Evolutionary conservation across 2,113 vertebrate genomes (phyloP).

Genomic region (Carlito syrichta): DNA sequence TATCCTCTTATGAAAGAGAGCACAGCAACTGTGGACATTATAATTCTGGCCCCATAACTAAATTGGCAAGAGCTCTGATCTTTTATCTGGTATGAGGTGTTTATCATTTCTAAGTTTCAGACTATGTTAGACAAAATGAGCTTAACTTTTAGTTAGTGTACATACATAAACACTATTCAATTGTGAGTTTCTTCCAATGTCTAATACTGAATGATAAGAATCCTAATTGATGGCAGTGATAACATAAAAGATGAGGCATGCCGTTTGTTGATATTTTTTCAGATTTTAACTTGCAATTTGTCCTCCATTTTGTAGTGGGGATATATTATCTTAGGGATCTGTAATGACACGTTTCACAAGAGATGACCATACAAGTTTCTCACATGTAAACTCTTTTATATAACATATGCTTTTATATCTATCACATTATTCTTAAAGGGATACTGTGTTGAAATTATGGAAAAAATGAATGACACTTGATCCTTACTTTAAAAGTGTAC

Average conservation of each 20-base stretch:
- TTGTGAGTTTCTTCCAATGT: neutral
- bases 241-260: neutral
- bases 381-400: neutral
- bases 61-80: neutral
- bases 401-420: neutral
- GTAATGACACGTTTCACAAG: neutral
- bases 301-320: neutral
- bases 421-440: neutral
- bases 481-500: neutral
- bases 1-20: neutral
- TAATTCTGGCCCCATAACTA: neutral
- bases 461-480: neutral
- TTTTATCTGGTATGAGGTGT: neutral
- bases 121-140: neutral
- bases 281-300: neutral
- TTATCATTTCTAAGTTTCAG: neutral
- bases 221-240: neutral
- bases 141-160: too few relatives aligned
- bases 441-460: neutral
- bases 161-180: neutral
- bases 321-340: neutral
- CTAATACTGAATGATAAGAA: neutral
- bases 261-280: neutral
- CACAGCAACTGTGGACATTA: neutral
- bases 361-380: neutral